Conservation (phyloP, 2,888 invertebrate genomes). For the Venusia cambrica region DNA sequence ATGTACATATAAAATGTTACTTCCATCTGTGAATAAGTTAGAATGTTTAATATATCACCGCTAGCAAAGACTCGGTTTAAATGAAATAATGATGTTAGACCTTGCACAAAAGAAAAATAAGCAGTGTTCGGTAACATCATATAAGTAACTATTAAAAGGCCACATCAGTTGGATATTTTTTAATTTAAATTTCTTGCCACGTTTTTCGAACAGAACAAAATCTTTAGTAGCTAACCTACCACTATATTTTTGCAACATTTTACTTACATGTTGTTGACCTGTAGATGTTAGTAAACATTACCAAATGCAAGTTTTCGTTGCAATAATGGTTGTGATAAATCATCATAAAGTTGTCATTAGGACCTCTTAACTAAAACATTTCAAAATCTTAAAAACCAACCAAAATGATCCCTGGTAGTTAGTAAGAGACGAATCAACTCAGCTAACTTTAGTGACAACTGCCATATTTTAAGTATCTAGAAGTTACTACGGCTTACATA, state of each 20-base stretch:
- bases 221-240: too few relatives aligned
- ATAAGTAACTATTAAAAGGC: too few relatives aligned
- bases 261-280: conserved; percentile 51
- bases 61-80: too few relatives aligned
- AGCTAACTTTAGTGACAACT: conserved; percentile 78
- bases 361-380: conserved; percentile 26
- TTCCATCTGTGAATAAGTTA: too few relatives aligned
- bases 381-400: conserved; percentile 52
- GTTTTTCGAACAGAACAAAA: too few relatives aligned
- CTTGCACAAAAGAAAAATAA: too few relatives aligned
- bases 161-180: too few relatives aligned
- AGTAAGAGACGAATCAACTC: conserved; percentile 57
- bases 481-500: conserved; percentile 57
- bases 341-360: conserved; percentile 61
- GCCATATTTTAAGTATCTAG: conserved; percentile 78
- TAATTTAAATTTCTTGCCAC: too few relatives aligned
- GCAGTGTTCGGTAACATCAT: too few relatives aligned
- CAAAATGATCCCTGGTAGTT: conserved; percentile 55
- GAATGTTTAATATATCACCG: too few relatives aligned
- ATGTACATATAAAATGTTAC: too few relatives aligned
- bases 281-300: conserved; percentile 58
- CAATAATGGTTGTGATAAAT: conserved; percentile 77
- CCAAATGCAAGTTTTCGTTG: conserved; percentile 70
- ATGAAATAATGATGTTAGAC: too few relatives aligned
- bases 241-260: conserved; percentile 12